Evolutionary conservation across 2,113 vertebrate species (phyloP), one percentile per base, ranked within the genome.

Genomic region (Sapayoa aenigma): DNA sequence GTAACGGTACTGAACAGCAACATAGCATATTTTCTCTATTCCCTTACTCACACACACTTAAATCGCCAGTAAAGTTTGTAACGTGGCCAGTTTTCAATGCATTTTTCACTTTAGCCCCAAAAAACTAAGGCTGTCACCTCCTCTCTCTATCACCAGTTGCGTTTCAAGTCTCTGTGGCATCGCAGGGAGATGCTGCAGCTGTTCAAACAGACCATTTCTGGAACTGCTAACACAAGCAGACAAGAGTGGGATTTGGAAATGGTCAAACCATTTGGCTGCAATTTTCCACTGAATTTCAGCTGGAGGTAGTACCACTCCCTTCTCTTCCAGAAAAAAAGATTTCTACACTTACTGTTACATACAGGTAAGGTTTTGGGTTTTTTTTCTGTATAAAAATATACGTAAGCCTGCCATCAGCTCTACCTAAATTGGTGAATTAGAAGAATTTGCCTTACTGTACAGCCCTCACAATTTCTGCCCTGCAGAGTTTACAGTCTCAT

Each of bases 141-240:
- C 60, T 35, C 18, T 12, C n/a, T 49, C 60, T 35, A 16, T 41
- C 1, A 0, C 56, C 73, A 63, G 91, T 44, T 4, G 0, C 37
- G 84, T 90, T 85, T 83, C 41, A 25, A 31, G 63, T 53, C 80
- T 47, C 73, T 73, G 79, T 10, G 17, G 85, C 79, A 60, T 41
- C 80, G 75, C 87, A 73, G 78, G 83, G 89, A 92, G 86, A 62
- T 78, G 58, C 49, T 89, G 94, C 96, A 94, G 94, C 96, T 95
- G 94, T 92, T 95, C 91, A 95, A 90, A 92, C 76, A 86, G 84
- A 62, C 91, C 72, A 41, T 69, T 92, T 95, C 94, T 92, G 93
- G 91, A 91, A 94, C 31, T 1, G 15, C 68, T 92, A 88, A 65
- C 76, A 94, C 59, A 90, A 76, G 79, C 75, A 94, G 63, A 65